These are phyloP conservation scores for Arnoldichthys spilopterus DNA, from an alignment of 2,797 vertebrate species.

Conservation along the genomic window DNA sequence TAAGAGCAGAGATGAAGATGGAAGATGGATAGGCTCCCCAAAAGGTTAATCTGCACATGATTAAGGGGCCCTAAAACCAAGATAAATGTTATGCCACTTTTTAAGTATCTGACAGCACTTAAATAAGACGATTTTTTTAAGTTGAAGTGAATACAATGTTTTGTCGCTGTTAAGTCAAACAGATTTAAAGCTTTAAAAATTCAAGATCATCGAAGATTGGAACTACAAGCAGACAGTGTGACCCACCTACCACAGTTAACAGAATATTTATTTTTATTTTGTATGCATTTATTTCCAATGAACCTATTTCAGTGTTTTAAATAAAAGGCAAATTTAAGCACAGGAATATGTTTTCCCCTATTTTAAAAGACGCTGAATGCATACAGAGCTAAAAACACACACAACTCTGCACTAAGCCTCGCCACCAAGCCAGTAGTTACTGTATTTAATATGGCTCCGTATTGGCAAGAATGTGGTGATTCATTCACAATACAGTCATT, in stretches of 20 bases:
- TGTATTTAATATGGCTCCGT: too few species aligned
- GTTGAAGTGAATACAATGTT: not conserved
- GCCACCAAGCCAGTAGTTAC: too few species aligned
- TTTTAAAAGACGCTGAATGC: slow-evolving; percentile 14
- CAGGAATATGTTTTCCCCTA: not conserved
- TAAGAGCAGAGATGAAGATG: not conserved
- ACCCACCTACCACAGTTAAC: not conserved
- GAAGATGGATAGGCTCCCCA: not conserved
- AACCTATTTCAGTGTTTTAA: slow-evolving; percentile 7
- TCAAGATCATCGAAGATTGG: not conserved
- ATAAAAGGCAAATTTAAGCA: not conserved
- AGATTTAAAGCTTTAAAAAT: not conserved
- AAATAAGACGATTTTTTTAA: not conserved
- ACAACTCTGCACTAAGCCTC: too few species aligned
- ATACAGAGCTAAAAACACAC: slow-evolving; percentile 10
- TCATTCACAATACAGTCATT: too few species aligned
- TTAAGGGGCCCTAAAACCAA: not conserved
- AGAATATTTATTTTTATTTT: not conserved
- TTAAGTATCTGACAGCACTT: not conserved
- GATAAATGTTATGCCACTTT: not conserved
- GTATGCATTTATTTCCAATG: slow-evolving; percentile 2
- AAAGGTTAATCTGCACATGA: not conserved
- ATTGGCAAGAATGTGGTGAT: too few species aligned
- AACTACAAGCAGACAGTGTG: not conserved
- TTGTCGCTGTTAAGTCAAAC: not conserved